phyloP scores from a whole-genome alignment of 2,888 invertebrate genomes.

The Lamellibrachia columna region DNA sequence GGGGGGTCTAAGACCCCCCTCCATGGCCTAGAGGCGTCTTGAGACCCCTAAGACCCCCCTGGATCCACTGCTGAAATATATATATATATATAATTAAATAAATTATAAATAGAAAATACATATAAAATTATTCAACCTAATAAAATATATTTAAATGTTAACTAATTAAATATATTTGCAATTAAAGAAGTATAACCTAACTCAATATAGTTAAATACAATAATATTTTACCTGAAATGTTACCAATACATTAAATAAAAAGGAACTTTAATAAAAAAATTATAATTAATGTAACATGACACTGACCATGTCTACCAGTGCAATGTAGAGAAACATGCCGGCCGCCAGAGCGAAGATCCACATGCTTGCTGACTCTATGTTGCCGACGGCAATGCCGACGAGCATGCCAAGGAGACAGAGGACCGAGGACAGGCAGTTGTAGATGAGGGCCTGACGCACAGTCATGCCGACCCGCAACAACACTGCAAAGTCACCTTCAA shows the following conservation, averaged over 20 bases:
- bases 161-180: too few relatives aligned
- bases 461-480: constrained; percentile 93
- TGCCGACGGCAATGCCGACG: constrained; percentile 85
- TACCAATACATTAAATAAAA: not conserved
- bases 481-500: constrained; percentile 89
- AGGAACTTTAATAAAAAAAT: not conserved
- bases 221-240: too few relatives aligned
- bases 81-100: not conserved
- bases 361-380: constrained; percentile 80
- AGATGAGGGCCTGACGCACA: constrained; percentile 86
- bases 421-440: constrained; percentile 87
- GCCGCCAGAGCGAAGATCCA: constrained; percentile 94
- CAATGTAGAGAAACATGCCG: constrained; percentile 94
- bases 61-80: too few relatives aligned
- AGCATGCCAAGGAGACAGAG: constrained; percentile 90
- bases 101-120: not conserved
- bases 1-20: too few relatives aligned
- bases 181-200: too few relatives aligned
- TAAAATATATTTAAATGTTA: too few relatives aligned
- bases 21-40: too few relatives aligned
- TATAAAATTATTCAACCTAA: not conserved
- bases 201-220: too few relatives aligned
- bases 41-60: too few relatives aligned
- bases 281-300: not conserved
- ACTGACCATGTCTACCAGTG: constrained; percentile 89